Conservation (phyloP, 2,888 invertebrate species). For the Dryocosmus kuriphilus region DNA sequence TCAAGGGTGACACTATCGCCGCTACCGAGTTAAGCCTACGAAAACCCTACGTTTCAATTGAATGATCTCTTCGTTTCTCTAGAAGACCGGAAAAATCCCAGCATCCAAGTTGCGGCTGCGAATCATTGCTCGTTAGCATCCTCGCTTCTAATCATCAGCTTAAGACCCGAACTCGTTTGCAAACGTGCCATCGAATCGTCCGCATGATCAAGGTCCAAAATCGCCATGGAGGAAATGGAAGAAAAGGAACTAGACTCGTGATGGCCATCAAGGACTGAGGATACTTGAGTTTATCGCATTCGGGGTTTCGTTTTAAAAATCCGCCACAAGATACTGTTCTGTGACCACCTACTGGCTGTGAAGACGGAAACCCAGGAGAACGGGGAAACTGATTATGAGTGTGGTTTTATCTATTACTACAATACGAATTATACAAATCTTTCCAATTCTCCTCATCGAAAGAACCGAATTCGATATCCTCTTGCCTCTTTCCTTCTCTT, state of each 20-base stretch:
- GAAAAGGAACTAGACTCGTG: not conserved
- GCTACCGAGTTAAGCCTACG: slow-evolving; percentile 72
- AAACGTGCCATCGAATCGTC: slow-evolving; percentile 19
- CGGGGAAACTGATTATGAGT: slow-evolving; percentile 6
- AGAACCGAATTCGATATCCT: not conserved
- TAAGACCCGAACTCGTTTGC: slow-evolving; percentile 16
- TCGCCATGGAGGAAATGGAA: not conserved
- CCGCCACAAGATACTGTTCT: slow-evolving; percentile 4
- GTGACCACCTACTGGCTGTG: slow-evolving; percentile 23
- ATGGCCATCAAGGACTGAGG: slow-evolving; percentile 1
- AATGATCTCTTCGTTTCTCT: slow-evolving; percentile 63
- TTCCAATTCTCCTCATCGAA: not conserved
- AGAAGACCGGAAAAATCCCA: slow-evolving; percentile 11
- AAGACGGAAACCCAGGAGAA: slow-evolving; percentile 4
- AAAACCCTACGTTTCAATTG: slow-evolving; percentile 69
- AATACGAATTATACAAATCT: not conserved
- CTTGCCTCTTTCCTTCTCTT: not conserved
- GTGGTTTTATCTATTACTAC: not conserved
- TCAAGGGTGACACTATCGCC: slow-evolving; percentile 78
- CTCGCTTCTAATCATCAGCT: slow-evolving; percentile 30
- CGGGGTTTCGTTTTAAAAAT: not conserved
- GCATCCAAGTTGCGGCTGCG: slow-evolving; percentile 27
- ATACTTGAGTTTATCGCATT: not conserved
- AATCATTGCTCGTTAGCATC: slow-evolving; percentile 17
- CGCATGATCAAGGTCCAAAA: not conserved